Conservation (phyloP, 2,888 invertebrate species). For the Patella pellucida region DNA sequence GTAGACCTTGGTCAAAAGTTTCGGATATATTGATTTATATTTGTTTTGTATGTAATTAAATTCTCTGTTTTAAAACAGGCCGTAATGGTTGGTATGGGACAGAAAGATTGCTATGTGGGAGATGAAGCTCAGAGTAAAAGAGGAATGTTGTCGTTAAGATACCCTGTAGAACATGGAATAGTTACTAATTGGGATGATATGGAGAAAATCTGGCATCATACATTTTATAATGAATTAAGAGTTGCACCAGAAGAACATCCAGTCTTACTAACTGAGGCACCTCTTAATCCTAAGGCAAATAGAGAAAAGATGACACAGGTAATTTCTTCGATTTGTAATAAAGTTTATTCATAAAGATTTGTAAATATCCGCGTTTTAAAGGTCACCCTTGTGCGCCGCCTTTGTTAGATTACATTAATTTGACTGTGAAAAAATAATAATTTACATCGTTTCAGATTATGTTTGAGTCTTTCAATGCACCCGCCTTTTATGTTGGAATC, state of each 20-base stretch:
- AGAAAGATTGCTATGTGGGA: slow-evolving; percentile 72
- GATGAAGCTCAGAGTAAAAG: slow-evolving; percentile 60
- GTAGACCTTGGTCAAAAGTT: too few species aligned
- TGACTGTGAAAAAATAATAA: too few species aligned
- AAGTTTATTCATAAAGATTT: too few species aligned
- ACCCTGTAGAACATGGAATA: slow-evolving; percentile 66
- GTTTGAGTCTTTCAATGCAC: slow-evolving; percentile 47
- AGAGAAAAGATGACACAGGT: slow-evolving; percentile 86
- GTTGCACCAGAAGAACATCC: slow-evolving; percentile 83
- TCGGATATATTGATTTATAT: too few species aligned
- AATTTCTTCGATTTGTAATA: background rate
- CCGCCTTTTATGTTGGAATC: slow-evolving; percentile 58
- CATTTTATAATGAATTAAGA: slow-evolving; percentile 64
- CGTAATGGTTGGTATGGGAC: slow-evolving; percentile 95
- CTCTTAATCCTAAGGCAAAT: slow-evolving; percentile 90
- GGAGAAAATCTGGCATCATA: slow-evolving; percentile 68
- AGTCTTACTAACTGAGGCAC: slow-evolving; percentile 88
- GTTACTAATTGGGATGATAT: slow-evolving; percentile 67
- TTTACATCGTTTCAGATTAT: slow-evolving; percentile 34
- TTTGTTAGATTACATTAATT: too few species aligned
- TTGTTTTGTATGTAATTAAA: too few species aligned
- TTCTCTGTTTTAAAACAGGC: slow-evolving; percentile 45
- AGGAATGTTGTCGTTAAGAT: slow-evolving; percentile 63
- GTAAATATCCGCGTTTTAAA: too few species aligned
- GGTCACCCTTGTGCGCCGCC: too few species aligned